Conservation (phyloP, 2,797 vertebrate genomes). For the Tokudaia muenninki region DNA sequence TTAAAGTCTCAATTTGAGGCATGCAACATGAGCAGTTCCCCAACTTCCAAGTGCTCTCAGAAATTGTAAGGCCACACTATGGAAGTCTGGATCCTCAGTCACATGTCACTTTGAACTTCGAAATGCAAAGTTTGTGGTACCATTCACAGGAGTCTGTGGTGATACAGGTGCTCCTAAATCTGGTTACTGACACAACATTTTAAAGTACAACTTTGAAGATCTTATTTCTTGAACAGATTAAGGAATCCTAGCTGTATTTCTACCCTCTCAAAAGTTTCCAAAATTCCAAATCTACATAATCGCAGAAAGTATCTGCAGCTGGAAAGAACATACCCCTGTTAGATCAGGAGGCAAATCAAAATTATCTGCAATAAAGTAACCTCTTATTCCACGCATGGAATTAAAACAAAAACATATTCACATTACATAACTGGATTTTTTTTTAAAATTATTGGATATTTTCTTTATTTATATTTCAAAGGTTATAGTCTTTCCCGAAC, state of each 20-base stretch:
- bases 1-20: slow-evolving; percentile 23
- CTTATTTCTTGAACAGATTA: neutral
- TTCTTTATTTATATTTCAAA: too few species aligned
- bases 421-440: neutral
- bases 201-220: neutral
- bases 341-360: neutral
- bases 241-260: neutral
- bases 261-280: neutral
- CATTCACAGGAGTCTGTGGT: neutral
- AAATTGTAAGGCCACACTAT: slow-evolving; percentile 10
- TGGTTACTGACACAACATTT: neutral
- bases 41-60: neutral
- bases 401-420: neutral
- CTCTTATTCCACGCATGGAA: neutral
- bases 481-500: too few species aligned
- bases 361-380: neutral
- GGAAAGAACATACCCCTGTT: neutral
- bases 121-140: neutral
- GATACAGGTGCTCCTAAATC: neutral
- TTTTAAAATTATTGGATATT: neutral
- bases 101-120: slow-evolving; percentile 5
- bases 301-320: neutral
- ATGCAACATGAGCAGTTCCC: neutral
- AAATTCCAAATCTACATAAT: neutral
- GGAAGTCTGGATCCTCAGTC: slow-evolving; percentile 5